Evolutionary conservation across 64 coral and sea anemone species (phyloP).

Genomic region (Dendronephthya gigantea): DNA sequence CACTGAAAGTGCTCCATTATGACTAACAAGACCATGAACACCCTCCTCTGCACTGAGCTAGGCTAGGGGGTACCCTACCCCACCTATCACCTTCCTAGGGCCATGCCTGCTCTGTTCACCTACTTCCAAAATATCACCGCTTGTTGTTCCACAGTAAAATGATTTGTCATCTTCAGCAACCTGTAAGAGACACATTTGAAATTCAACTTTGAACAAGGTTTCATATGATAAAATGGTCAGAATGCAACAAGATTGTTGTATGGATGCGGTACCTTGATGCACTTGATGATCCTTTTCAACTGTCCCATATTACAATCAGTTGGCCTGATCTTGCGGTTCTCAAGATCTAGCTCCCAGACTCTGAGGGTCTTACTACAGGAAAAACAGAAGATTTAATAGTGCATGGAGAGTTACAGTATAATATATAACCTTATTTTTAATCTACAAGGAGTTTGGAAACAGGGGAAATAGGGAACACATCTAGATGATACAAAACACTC

Average conservation of each 20-base stretch:
- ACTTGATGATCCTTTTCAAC: conserved; percentile 73
- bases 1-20: too few relatives aligned
- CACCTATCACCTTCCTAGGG: too few relatives aligned
- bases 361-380: conserved; percentile 69
- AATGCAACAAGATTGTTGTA: neutral
- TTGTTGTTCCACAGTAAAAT: conserved; percentile 94
- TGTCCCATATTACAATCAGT: conserved; percentile 75
- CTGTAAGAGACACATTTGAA: conserved; percentile 1
- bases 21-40: too few relatives aligned
- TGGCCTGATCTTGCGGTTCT: conserved; percentile 83
- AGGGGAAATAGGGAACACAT: too few relatives aligned
- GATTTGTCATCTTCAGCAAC: conserved; percentile 64
- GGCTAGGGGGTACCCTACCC: too few relatives aligned
- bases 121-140: conserved; percentile 88
- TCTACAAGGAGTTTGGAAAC: too few relatives aligned
- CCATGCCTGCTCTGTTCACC: neutral
- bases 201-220: too few relatives aligned
- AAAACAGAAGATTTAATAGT: neutral
- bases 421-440: too few relatives aligned
- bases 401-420: too few relatives aligned
- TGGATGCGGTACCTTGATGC: conserved; percentile 58
- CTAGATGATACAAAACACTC: too few relatives aligned
- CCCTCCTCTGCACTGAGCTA: too few relatives aligned
- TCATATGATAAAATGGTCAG: neutral
- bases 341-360: conserved; percentile 74